These are phyloP conservation scores for Hermetia illucens DNA, from an alignment of 1,140 invertebrate species.

Conservation along the genomic window DNA sequence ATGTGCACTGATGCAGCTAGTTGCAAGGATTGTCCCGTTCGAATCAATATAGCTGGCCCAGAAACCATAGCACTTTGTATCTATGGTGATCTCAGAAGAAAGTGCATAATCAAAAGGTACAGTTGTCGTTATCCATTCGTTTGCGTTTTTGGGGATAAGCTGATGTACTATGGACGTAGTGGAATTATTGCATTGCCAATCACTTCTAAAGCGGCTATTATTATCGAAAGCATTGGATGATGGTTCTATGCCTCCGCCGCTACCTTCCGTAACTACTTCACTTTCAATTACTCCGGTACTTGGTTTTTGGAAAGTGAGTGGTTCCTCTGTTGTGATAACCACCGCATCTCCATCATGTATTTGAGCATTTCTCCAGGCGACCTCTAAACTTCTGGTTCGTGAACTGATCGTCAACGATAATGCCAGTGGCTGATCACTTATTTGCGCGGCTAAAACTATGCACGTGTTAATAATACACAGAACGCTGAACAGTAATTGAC, in stretches of 20 bases:
- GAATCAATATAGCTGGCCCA: constrained; percentile 25
- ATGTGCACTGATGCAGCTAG: constrained; percentile 33
- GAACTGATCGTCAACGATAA: constrained; percentile 27
- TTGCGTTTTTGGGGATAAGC: not conserved
- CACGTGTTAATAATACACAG: too few species aligned
- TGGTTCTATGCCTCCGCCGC: too few species aligned
- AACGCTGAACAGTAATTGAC: too few species aligned
- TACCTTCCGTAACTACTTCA: too few species aligned
- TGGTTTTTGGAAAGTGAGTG: constrained; percentile 16
- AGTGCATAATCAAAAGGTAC: constrained; percentile 21
- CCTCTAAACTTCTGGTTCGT: constrained; percentile 20
- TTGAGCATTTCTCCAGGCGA: constrained; percentile 25
- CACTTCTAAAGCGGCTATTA: too few species aligned
- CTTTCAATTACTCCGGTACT: too few species aligned
- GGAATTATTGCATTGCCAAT: too few species aligned
- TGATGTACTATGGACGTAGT: too few species aligned
- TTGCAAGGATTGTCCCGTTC: constrained; percentile 17
- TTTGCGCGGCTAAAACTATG: too few species aligned
- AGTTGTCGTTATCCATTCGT: constrained; percentile 24
- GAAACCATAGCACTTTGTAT: constrained; percentile 21
- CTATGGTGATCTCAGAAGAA: constrained; percentile 13
- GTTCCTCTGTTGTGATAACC: constrained; percentile 16
- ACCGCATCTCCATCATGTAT: constrained; percentile 14
- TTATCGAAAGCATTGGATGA: too few species aligned
- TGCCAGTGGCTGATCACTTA: too few species aligned